Conservation (phyloP, 2,113 vertebrate genomes). For the Asarcornis scutulata region DNA sequence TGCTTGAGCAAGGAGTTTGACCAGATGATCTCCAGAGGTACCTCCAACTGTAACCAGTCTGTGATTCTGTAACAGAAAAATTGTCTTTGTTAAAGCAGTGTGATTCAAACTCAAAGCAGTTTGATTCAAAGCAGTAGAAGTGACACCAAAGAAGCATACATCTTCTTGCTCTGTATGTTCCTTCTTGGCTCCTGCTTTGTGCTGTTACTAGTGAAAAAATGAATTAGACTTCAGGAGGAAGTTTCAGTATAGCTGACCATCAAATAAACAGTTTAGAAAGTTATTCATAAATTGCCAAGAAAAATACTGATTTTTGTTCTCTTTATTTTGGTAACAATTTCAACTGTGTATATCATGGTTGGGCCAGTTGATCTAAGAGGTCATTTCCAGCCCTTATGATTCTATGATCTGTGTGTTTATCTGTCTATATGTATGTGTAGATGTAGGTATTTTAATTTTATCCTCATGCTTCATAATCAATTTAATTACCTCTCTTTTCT, state of each 20-base stretch:
- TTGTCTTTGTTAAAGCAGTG: not conserved
- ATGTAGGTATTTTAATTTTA: not conserved
- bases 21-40: not conserved
- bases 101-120: not conserved
- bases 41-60: not conserved
- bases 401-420: not conserved
- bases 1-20: not conserved
- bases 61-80: not conserved
- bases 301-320: not conserved
- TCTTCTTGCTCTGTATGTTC: not conserved
- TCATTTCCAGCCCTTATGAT: no score
- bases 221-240: not conserved
- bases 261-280: not conserved
- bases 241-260: not conserved
- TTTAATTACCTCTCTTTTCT: not conserved
- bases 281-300: not conserved
- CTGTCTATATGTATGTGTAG: not conserved
- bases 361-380: no score
- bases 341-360: no score
- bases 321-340: not conserved
- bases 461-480: not conserved
- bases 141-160: not conserved
- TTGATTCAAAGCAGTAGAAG: not conserved
- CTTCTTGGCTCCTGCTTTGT: not conserved
- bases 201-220: not conserved